phyloP scores from a whole-genome alignment of 37 sponge, comb jelly and placozoan genomes.

The Corticium candelabrum region DNA sequence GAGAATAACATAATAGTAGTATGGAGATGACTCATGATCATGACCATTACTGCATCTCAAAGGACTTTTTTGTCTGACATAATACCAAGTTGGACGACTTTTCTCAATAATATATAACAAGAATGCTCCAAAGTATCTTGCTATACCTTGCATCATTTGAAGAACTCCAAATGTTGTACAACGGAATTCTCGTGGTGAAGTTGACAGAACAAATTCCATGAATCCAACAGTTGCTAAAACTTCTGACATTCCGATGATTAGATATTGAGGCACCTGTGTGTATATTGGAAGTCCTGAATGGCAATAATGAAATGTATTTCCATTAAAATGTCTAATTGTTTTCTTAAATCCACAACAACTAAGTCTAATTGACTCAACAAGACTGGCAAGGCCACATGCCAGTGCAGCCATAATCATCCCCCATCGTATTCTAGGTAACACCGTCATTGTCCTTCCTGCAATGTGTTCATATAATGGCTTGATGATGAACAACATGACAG shows the following conservation, averaged over 20 bases:
- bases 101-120: background rate
- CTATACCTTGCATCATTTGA: background rate
- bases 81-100: background rate
- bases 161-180: background rate
- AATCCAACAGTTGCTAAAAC: background rate
- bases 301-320: background rate
- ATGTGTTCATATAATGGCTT: background rate
- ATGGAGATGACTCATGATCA: background rate
- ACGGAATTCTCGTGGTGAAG: background rate
- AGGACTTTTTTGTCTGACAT: background rate
- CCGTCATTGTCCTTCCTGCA: background rate
- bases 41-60: background rate
- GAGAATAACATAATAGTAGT: background rate
- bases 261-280: background rate
- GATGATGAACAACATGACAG: background rate
- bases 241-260: background rate
- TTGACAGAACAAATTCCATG: background rate
- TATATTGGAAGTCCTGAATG: background rate
- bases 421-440: background rate
- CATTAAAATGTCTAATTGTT: background rate
- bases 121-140: background rate
- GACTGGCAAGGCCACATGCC: background rate
- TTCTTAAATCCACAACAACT: background rate
- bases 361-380: too few relatives aligned
- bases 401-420: background rate